Percentiles rank a stretch among this genome's conserved stretches.
Evolutionary conservation across 2,888 invertebrate species (phyloP).

Genomic region (Drosophila hawaiiensis): DNA sequence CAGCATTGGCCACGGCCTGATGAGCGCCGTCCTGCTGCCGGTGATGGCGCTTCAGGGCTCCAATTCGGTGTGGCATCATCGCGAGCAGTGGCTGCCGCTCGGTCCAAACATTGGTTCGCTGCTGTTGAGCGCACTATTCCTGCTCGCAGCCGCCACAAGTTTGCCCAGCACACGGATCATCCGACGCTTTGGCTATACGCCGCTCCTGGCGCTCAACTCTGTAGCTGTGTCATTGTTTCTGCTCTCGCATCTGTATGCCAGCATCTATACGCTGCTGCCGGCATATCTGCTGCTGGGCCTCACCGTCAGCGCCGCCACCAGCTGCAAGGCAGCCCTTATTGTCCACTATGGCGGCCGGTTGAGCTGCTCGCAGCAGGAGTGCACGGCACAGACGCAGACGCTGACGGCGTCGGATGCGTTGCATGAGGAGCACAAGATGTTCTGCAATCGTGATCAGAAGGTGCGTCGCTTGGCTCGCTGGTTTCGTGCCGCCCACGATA

Average conservation of each 20-base stretch:
- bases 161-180: slow-evolving; percentile 86
- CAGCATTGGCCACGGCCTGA: slow-evolving; percentile 82
- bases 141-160: slow-evolving; percentile 87
- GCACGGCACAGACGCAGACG: slow-evolving; percentile 48
- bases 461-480: slow-evolving; percentile 86
- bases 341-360: slow-evolving; percentile 83
- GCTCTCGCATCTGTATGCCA: slow-evolving; percentile 87
- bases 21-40: slow-evolving; percentile 83
- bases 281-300: slow-evolving; percentile 87
- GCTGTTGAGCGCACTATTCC: slow-evolving; percentile 88
- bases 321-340: slow-evolving; percentile 83
- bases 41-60: slow-evolving; percentile 84
- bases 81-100: slow-evolving; percentile 84
- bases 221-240: slow-evolving; percentile 87
- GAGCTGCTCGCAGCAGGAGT: slow-evolving; percentile 84
- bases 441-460: slow-evolving; percentile 85
- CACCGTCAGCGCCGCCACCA: slow-evolving; percentile 85
- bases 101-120: slow-evolving; percentile 87
- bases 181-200: slow-evolving; percentile 86
- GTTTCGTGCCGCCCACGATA: slow-evolving; percentile 87
- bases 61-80: slow-evolving; percentile 85
- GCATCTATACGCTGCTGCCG: slow-evolving; percentile 86
- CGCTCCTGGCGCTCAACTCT: slow-evolving; percentile 86
- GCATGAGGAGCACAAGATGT: slow-evolving; percentile 84
- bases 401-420: slow-evolving; percentile 70